Conservation (phyloP, 1,140 invertebrate species). For the Zaprionus davidi region DNA sequence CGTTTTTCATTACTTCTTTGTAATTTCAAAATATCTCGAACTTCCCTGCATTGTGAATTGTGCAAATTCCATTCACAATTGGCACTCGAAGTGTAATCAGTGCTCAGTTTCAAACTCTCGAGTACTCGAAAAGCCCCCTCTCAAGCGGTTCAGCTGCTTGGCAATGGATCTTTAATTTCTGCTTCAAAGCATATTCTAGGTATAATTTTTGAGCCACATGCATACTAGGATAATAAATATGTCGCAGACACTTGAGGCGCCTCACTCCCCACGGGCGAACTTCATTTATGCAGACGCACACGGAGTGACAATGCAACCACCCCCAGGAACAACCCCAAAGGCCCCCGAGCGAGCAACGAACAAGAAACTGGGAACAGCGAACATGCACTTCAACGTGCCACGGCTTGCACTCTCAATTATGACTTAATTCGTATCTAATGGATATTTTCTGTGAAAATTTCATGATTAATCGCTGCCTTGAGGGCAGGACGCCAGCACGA, state of each 20-base stretch:
- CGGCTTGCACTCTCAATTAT: conserved; percentile 79
- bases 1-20: background rate
- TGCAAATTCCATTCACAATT: conserved; percentile 32
- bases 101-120: conserved; percentile 32
- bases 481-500: conserved; percentile 39
- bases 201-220: conserved; percentile 52
- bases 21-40: background rate
- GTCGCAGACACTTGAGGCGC: conserved; percentile 71
- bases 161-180: conserved; percentile 57
- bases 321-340: conserved; percentile 33
- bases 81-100: conserved; percentile 66
- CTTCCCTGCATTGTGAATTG: background rate
- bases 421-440: conserved; percentile 83
- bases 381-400: conserved; percentile 67
- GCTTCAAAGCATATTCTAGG: conserved; percentile 55
- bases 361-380: background rate
- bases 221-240: conserved; percentile 69
- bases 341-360: conserved; percentile 3
- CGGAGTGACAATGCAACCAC: conserved; percentile 22
- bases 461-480: conserved; percentile 76
- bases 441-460: conserved; percentile 82
- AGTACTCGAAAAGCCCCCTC: background rate
- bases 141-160: conserved; percentile 14
- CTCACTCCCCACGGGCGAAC: conserved; percentile 33
- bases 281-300: conserved; percentile 60